Evolutionary conservation across 2,113 vertebrate genomes (phyloP), one percentile per base, ranked within the genome.

Genomic region (Phalacrocorax aristotelis): DNA sequence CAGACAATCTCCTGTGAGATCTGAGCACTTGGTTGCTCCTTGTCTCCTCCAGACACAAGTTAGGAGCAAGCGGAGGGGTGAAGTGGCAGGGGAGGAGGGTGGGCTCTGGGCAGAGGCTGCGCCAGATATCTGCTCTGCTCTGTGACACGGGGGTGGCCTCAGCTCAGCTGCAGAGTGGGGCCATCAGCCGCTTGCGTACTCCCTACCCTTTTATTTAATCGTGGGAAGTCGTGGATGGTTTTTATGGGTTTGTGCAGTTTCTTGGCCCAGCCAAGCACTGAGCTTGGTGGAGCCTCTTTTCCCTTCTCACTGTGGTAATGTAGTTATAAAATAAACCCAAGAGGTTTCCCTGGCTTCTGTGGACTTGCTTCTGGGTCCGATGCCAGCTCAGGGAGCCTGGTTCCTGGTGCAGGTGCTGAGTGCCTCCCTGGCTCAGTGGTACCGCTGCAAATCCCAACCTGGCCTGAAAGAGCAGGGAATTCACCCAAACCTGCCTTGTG

Each of bases 121-220:
- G 48, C 30, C 30, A 11, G 40, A 4, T 38, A 4, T 13, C 27
- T 13, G 51, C 49, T 74, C 54, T 23, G 42, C 58, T 66, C 40
- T 0, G 0, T 26, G 68, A 9, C 17, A 1, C 1, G 15, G 49
- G 11, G 70, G 36, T 66, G 32, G 34, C 27, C 6, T 4, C 30
- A 42, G 80, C 79, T 54, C 57, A 36, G 76, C 57, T 61, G 51
- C 78, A 61, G 54, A 27, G 13, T 3, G 36, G 18, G 38, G 49
- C 80, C 26, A 3, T 36, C 69, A 18, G 12, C 75, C 2, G 0
- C 69, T 44, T 52, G 40, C 7, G 5, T 23, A 11, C 71, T 38
- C 4, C 1, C 21, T 36, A 29, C 44, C 40, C 61, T 75, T 20
- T 65, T 13, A 11, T 66, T 75, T 44, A 7, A 34, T 15, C 71